Percentiles rank a stretch among this genome's conserved stretches.
phyloP scores from a whole-genome alignment of 2,888 invertebrate genomes.

The Congeria kusceri region DNA sequence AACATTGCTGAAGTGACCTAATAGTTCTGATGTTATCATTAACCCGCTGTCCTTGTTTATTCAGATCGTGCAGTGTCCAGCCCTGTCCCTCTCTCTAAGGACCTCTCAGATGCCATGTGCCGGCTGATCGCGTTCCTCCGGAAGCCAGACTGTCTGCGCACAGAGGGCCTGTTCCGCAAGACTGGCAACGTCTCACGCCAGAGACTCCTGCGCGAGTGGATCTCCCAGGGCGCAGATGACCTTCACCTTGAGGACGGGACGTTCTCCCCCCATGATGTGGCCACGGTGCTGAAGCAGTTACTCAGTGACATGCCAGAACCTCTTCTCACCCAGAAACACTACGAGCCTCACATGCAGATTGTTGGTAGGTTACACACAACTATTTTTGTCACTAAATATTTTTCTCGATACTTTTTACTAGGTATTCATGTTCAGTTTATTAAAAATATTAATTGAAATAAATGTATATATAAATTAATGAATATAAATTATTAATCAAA shows the following conservation, averaged over 20 bases:
- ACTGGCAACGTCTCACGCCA: slow-evolving; percentile 96
- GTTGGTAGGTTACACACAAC: slow-evolving; percentile 74
- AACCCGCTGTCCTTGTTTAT: too few relatives aligned
- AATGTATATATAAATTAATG: too few relatives aligned
- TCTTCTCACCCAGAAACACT: slow-evolving; percentile 92
- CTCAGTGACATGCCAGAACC: slow-evolving; percentile 95
- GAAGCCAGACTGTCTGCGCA: slow-evolving; percentile 87
- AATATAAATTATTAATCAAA: too few relatives aligned
- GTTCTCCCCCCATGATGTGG: slow-evolving; percentile 96
- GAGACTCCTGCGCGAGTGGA: slow-evolving; percentile 91
- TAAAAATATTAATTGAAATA: too few relatives aligned
- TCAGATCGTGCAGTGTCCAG: neutral
- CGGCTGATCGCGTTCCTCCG: slow-evolving; percentile 93
- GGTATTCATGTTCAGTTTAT: too few relatives aligned
- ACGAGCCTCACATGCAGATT: slow-evolving; percentile 93
- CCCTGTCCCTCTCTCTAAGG: slow-evolving; percentile 63
- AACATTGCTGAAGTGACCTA: too few relatives aligned
- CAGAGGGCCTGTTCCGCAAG: slow-evolving; percentile 96
- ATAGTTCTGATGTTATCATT: too few relatives aligned
- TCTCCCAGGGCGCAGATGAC: slow-evolving; percentile 86
- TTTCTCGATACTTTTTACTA: too few relatives aligned
- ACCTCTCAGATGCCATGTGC: slow-evolving; percentile 88
- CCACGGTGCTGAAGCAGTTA: slow-evolving; percentile 95
- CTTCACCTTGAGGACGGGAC: slow-evolving; percentile 90
- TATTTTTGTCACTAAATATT: neutral